These are phyloP conservation scores for Rhorus exstirpatorius DNA, from an alignment of 2,888 invertebrate genomes.

Conservation along the genomic window DNA sequence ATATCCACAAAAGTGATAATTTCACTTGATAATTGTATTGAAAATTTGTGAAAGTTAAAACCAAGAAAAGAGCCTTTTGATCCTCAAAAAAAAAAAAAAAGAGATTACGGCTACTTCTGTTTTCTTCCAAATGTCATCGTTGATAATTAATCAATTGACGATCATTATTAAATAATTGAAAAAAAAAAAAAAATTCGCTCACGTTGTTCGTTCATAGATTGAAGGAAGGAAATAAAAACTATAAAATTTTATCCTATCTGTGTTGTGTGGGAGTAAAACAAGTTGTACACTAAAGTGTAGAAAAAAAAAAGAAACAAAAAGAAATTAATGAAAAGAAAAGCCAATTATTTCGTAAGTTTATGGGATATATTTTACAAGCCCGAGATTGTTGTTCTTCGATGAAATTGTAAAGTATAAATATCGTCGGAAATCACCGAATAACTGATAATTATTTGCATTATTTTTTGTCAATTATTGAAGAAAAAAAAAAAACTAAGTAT, in stretches of 20 bases:
- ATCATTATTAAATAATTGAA: conserved; percentile 36
- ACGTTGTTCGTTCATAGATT: conserved; percentile 34
- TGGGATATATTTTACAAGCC: conserved; percentile 28
- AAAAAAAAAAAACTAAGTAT: conserved; percentile 46
- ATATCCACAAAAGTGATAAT: conserved; percentile 22
- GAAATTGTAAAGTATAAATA: conserved; percentile 48
- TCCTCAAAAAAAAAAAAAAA: conserved; percentile 40
- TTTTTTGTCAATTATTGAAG: conserved; percentile 55
- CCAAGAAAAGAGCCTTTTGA: conserved; percentile 10
- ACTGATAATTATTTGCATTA: conserved; percentile 22
- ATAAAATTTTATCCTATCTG: not conserved
- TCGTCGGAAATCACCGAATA: not conserved
- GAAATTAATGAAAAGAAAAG: conserved; percentile 17
- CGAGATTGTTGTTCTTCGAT: conserved; percentile 53
- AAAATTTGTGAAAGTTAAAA: not conserved
- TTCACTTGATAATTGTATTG: not conserved
- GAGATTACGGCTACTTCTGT: conserved; percentile 22
- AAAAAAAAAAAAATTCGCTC: conserved; percentile 10
- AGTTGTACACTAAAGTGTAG: conserved; percentile 41
- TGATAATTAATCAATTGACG: conserved; percentile 24
- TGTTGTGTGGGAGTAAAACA: conserved; percentile 36
- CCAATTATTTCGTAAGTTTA: conserved; percentile 24
- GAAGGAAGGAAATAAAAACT: not conserved
- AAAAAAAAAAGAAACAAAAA: conserved; percentile 33
- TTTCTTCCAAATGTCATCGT: conserved; percentile 49